Evolutionary conservation across 1,140 invertebrate genomes (phyloP).

Genomic region (Drosophila malerkotliana): DNA sequence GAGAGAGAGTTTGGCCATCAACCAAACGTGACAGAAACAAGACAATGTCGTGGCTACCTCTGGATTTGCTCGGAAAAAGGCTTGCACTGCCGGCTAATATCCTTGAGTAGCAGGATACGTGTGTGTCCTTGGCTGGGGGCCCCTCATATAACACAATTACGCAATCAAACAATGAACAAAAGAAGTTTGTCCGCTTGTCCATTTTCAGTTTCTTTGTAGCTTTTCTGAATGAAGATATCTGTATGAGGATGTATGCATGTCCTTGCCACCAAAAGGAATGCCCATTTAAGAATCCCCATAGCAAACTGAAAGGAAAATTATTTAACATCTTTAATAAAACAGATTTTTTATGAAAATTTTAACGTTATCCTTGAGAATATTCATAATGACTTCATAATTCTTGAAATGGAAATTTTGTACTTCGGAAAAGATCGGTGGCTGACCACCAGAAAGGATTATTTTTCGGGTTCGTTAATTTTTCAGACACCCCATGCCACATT

Average conservation of each 20-base stretch:
- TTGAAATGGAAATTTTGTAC: too few species aligned
- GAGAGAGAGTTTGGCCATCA: conserved; percentile 12
- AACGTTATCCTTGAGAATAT: not conserved
- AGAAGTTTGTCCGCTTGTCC: conserved; percentile 1
- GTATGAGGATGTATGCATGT: too few species aligned
- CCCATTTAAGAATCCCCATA: too few species aligned
- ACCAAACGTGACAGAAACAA: conserved; percentile 25
- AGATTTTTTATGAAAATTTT: not conserved
- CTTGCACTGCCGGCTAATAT: not conserved
- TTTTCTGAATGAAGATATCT: too few species aligned
- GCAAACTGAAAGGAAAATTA: too few species aligned
- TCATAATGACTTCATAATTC: too few species aligned
- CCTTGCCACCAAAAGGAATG: not conserved
- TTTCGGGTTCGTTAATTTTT: not conserved
- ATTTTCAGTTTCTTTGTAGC: not conserved
- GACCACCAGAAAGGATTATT: too few species aligned
- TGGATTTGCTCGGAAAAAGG: not conserved
- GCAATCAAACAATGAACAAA: conserved; percentile 3
- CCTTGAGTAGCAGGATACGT: not conserved
- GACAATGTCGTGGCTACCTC: not conserved
- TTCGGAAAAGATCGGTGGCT: too few species aligned
- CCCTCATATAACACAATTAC: conserved; percentile 2
- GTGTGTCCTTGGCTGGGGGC: not conserved
- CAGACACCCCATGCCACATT: not conserved
- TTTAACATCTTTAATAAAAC: too few species aligned